Evolutionary conservation across 2,113 vertebrate species (phyloP).

Genomic region (Zapornia atra): DNA sequence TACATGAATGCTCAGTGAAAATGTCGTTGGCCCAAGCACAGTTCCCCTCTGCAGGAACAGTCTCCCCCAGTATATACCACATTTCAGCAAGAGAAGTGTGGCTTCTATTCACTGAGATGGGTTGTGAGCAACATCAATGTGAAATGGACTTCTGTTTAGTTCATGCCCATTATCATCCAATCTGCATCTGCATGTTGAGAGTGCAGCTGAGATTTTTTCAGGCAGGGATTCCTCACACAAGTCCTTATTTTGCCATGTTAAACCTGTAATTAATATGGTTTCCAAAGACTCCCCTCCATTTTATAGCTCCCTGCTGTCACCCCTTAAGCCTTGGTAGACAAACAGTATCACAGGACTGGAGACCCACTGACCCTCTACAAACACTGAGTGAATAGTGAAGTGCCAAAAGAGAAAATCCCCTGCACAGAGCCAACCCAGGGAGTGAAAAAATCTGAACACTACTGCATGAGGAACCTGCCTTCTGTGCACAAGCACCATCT

Average conservation of each 20-base stretch:
- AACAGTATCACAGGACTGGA: neutral
- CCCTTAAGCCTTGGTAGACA: neutral
- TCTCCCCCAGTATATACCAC: neutral
- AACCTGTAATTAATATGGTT: neutral
- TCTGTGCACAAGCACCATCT: neutral
- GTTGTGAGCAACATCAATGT: neutral
- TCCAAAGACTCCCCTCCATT: neutral
- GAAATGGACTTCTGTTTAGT: neutral
- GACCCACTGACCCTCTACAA: neutral
- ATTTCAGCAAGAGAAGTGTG: neutral
- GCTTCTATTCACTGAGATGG: neutral
- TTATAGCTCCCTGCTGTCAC: neutral
- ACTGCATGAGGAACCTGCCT: neutral
- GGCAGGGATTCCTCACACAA: neutral
- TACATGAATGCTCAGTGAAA: neutral
- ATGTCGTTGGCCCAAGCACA: neutral
- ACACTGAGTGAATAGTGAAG: neutral
- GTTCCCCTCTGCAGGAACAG: neutral
- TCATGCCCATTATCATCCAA: neutral
- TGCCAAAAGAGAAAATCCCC: neutral
- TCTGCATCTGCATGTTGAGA: neutral
- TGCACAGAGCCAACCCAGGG: neutral
- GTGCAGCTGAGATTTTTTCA: neutral
- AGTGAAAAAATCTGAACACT: neutral
- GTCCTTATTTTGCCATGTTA: neutral